Conservation (phyloP, 2,797 vertebrate species). For the Rachycentron canadum region DNA sequence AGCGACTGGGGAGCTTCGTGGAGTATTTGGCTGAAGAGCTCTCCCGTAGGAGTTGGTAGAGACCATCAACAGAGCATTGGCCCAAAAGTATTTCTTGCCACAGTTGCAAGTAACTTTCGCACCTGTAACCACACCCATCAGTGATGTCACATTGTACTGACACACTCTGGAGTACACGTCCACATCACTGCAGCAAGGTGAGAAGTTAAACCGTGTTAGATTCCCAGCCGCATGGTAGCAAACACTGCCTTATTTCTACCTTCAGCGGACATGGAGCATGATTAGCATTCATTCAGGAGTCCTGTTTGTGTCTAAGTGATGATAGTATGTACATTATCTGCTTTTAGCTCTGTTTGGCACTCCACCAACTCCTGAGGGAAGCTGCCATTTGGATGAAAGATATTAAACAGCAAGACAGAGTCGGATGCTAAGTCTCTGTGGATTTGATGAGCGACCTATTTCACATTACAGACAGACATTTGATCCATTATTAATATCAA, state of each 20-base stretch:
- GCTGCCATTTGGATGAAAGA: background rate
- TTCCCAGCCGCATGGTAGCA: background rate
- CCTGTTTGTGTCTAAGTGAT: background rate
- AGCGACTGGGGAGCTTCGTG: background rate
- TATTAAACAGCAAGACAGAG: background rate
- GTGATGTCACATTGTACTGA: background rate
- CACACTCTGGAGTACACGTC: background rate
- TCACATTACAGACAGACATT: background rate
- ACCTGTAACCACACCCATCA: constrained; percentile 4
- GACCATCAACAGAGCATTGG: background rate
- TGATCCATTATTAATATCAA: background rate
- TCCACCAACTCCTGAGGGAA: background rate
- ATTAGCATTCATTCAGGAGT: background rate
- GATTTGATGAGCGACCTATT: background rate
- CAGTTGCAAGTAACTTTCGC: background rate
- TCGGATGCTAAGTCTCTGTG: background rate
- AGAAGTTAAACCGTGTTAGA: background rate
- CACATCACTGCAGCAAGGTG: background rate
- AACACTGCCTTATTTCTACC: constrained; percentile 12
- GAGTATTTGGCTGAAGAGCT: background rate
- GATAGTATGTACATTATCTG: too few relatives aligned
- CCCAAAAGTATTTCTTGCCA: background rate
- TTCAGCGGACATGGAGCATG: background rate
- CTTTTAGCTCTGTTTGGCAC: constrained; percentile 5
- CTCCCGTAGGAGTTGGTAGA: background rate